Evolutionary conservation across 2,113 vertebrate species (phyloP).

Genomic region (human): GRCh38 chr12:78399001-78399500

Average conservation of each 20-base stretch:
- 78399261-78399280: background rate
- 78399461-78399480: background rate
- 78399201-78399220: background rate
- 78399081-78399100: conserved; percentile 21
- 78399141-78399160: background rate
- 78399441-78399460: background rate
- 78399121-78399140: background rate
- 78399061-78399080: background rate
- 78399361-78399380: background rate
- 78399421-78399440: background rate
- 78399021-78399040: background rate
- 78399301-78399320: background rate
- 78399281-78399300: background rate
- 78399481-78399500: background rate
- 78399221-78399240: background rate
- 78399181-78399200: background rate
- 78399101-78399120: background rate
- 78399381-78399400: background rate
- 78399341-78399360: background rate
- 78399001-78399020: background rate
- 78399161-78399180: background rate
- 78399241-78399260: background rate
- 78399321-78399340: background rate
- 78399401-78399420: background rate
- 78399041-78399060: background rate